Conservation (phyloP, 2,797 vertebrate species). For the Huso huso region DNA sequence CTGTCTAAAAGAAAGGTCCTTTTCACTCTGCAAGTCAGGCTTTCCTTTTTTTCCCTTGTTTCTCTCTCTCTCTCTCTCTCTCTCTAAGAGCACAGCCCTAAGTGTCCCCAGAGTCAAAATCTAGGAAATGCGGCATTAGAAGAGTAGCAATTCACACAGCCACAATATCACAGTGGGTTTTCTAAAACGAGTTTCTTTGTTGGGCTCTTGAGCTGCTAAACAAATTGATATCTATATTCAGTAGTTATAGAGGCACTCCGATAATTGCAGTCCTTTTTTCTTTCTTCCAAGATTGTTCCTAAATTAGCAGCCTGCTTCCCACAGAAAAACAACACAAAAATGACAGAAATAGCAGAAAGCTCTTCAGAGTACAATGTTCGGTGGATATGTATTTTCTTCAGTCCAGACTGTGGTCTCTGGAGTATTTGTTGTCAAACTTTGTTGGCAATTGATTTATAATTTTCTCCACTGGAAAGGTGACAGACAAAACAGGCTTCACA, state of each 20-base stretch:
- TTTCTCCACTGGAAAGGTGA: not conserved
- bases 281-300: slow-evolving; percentile 44
- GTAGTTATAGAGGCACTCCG: slow-evolving; percentile 54
- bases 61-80: slow-evolving; percentile 6
- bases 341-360: slow-evolving; percentile 54
- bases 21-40: too few relatives aligned
- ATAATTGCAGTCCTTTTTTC: slow-evolving; percentile 48
- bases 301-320: slow-evolving; percentile 63
- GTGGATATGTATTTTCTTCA: not conserved
- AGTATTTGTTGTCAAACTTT: not conserved
- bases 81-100: slow-evolving; percentile 22
- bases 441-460: not conserved
- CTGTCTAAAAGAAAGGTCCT: too few relatives aligned
- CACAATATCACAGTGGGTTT: slow-evolving; percentile 34
- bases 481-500: not conserved
- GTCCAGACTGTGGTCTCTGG: not conserved
- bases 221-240: slow-evolving; percentile 55
- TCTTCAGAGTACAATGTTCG: too few relatives aligned
- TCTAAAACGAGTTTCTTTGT: slow-evolving; percentile 50
- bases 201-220: slow-evolving; percentile 37
- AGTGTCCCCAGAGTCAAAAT: slow-evolving; percentile 29
- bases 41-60: slow-evolving; percentile 7
- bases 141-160: slow-evolving; percentile 37
- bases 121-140: slow-evolving; percentile 24
- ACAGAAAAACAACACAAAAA: slow-evolving; percentile 31